A percentile compares a stretch with the other conserved stretches of the same genome.
Evolutionary conservation across 2,797 vertebrate genomes (phyloP).

Genomic region (Myripristis murdjan): DNA sequence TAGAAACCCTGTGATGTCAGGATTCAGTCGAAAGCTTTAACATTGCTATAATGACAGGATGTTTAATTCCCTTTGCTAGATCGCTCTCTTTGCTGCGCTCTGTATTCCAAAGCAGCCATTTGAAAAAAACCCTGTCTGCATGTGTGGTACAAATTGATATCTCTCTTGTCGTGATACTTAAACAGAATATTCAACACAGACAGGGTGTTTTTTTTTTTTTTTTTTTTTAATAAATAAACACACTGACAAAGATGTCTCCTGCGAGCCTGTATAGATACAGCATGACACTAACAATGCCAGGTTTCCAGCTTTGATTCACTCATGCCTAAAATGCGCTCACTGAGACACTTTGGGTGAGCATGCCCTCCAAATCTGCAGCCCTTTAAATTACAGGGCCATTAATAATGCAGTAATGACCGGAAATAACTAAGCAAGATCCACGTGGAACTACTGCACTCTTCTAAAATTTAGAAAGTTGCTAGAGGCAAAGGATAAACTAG

Average conservation of each 20-base stretch:
- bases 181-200: constrained; percentile 26
- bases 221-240: constrained; percentile 50
- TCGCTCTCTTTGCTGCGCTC: constrained; percentile 15
- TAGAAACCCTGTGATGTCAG: constrained; percentile 62
- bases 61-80: constrained; percentile 64
- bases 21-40: constrained; percentile 73
- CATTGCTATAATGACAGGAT: constrained; percentile 65
- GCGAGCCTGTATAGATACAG: constrained; percentile 17
- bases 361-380: neutral
- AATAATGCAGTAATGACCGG: too few relatives aligned
- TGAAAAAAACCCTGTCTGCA: constrained; percentile 34
- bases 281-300: constrained; percentile 19
- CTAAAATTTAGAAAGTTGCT: too few relatives aligned
- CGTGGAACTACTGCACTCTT: too few relatives aligned
- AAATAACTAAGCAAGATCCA: too few relatives aligned
- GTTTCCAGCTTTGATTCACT: constrained; percentile 1
- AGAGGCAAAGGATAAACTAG: too few relatives aligned
- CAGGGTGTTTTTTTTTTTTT: constrained; percentile 20
- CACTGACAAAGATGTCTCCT: constrained; percentile 16
- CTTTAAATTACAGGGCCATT: too few relatives aligned
- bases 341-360: too few relatives aligned
- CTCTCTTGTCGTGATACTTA: constrained; percentile 43
- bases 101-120: constrained; percentile 36
- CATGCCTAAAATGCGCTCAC: too few relatives aligned
- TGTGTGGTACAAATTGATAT: constrained; percentile 42